Conservation (phyloP, 1,140 invertebrate species). For the Camponotus vicinus region DNA sequence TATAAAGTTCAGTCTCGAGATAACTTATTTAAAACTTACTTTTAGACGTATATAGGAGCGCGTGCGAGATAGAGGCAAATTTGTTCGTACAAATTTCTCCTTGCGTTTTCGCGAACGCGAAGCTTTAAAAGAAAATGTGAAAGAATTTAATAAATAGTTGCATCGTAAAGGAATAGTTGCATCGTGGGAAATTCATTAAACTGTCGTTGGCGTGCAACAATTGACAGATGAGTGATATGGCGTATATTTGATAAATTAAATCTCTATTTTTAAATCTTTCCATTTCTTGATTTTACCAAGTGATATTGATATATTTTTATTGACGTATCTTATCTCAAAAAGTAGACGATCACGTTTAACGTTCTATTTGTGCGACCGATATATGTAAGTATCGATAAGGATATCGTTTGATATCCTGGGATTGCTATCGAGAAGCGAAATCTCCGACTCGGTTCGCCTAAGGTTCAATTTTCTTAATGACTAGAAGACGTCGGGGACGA, state of each 20-base stretch:
- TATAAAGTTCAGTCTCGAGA: constrained; percentile 40
- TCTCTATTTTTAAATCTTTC: background rate
- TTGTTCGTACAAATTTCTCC: constrained; percentile 34
- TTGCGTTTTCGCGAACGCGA: background rate
- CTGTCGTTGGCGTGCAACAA: background rate
- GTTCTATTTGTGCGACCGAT: background rate
- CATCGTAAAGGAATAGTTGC: background rate
- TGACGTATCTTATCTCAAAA: background rate
- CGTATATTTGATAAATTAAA: background rate
- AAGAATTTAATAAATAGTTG: constrained; percentile 4
- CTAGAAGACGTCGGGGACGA: constrained; percentile 24
- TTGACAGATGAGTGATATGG: background rate
- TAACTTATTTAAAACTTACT: constrained; percentile 56
- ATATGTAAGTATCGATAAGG: constrained; percentile 17
- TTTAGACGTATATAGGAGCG: constrained; percentile 23
- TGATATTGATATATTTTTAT: background rate
- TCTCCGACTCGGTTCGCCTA: background rate
- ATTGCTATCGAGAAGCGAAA: constrained; percentile 32
- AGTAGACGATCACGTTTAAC: background rate
- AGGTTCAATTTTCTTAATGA: constrained; percentile 51
- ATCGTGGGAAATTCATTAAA: background rate
- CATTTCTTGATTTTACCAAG: background rate
- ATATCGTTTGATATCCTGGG: background rate
- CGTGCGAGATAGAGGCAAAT: constrained; percentile 4
- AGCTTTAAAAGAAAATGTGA: background rate